Evolutionary conservation across 2,888 invertebrate genomes (phyloP), one percentile per base, ranked within the genome.

Genomic region (Eulithis testata): DNA sequence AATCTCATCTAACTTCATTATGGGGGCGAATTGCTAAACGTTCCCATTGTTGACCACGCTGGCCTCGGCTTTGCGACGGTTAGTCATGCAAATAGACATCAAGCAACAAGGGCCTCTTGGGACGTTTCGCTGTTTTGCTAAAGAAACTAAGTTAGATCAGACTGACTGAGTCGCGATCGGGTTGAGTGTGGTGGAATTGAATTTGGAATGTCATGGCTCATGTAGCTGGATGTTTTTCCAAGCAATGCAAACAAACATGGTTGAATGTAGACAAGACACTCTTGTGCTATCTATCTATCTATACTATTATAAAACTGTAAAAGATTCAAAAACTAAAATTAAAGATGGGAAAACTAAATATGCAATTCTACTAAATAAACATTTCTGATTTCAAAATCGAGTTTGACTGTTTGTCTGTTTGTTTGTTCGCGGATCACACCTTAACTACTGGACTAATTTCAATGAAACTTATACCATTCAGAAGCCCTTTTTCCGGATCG

Each of bases 1-100:
- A 92, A 91, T 90, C 90, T 87, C 85, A 86, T 82, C 88, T 90
- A 92, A 91, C 91, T 91, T 90, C 89, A 88, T 92, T 92, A 91
- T 82, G 84, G 82, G 82, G 82, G 85, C 84, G 89, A 89, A 90
- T 90, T 86, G 90, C 90, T 90, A 88, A 91, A 88, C 88, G 89
- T 82, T 89, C 80, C 83, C 77, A 90, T 90, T 91, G 89, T 89
- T 88, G 89, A 86, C 87, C 86, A 85, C 83, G 82, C 61, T 68
- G 68, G 70, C 71, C 78, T 76, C 76, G 79, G 80, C 78, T 82
- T 82, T 79, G 80, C 83, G 82, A 83, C 78, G 84, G 86, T 88
- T 89, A 89, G 83, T 85, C 88, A 89, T 88, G 89, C 89, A 90
- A 90, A 88, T 90, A 89, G 84, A 82, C 85, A 83, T 85, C 83